Base-by-base conservation (phyloP, 2,888 invertebrate species). In the Drosophila parthenogenetica region DNA sequence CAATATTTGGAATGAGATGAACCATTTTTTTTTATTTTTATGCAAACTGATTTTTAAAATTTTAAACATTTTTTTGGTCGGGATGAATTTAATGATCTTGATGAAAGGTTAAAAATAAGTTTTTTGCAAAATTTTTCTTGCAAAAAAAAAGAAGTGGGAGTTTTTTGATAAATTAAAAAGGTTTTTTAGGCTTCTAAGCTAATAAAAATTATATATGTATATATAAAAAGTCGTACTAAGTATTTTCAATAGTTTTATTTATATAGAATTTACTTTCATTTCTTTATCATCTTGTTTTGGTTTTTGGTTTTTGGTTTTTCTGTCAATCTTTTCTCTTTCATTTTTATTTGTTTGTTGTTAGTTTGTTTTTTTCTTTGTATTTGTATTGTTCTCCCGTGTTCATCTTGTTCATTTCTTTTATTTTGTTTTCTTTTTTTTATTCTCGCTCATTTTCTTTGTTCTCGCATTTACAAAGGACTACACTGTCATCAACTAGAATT, bases 201-300 rank as follows among this genome's bases (percentile, higher is more conserved):
- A n/a, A n/a, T n/a, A n/a, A n/a, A n/a, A n/a, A n/a, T n/a, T n/a
- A 19, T 1, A 13, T 17, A 3, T 73, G 63, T 58, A 69, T 71
- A 74, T 29, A 76, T 69, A 80, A 82, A 87, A 82, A 75, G 48
- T 76, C 49, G 45, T 58, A 39, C 40, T 59, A 67, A 79, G 70
- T 79, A 86, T 89, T 89, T 90, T 90, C 84, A 90, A 87, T 91
- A 90, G 89, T 91, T 90, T 90, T 90, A 87, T 90, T 90, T 90
- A 89, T 90, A 90, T 90, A 89, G 90, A 90, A 90, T 90, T 90
- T 89, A 89, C 86, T 87, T 90, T 90, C 79, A 80, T 68, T 79
- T 79, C 77, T 69, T 77, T 73, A 78, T 86, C 46, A 48, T 78
- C 51, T 62, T 76, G 64, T 64, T 29, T 29, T 29, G 29, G 7